A percentile compares a stretch with the other conserved stretches of the same genome.
Conservation (phyloP, 1,140 invertebrate species). For the Bombus vancouverensis region DNA sequence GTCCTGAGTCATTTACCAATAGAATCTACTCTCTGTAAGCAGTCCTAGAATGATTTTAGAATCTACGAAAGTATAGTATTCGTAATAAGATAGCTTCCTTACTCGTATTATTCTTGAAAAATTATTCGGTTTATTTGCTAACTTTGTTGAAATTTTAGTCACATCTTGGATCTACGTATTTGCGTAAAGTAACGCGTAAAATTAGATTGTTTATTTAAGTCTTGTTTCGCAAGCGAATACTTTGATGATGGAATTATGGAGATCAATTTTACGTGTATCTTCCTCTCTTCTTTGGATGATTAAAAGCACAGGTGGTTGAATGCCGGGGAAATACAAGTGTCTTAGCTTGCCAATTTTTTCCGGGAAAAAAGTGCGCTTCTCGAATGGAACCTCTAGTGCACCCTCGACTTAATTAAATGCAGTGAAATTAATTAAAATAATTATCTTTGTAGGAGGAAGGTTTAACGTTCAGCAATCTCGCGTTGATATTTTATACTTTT, state of each 20-base stretch:
- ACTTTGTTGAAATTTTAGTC: no score
- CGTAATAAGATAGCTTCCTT: no score
- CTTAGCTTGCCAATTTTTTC: neutral
- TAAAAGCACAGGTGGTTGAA: neutral
- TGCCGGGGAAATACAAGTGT: neutral
- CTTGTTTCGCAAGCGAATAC: neutral
- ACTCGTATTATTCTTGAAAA: no score
- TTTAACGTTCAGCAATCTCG: neutral
- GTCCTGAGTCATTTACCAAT: no score
- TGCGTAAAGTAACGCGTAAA: no score
- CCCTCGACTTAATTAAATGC: neutral
- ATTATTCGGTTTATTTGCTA: no score
- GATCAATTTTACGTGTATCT: neutral
- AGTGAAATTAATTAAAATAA: slow-evolving; percentile 29
- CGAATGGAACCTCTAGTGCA: neutral
- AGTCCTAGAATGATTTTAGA: no score
- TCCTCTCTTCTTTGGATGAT: neutral
- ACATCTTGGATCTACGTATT: no score
- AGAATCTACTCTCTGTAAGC: no score
- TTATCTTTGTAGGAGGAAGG: neutral
- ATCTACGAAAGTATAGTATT: no score
- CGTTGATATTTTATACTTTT: no score
- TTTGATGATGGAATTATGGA: neutral
- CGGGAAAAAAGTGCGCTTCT: neutral
- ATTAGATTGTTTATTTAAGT: neutral